Evolutionary conservation across 2,888 invertebrate species (phyloP).

Genomic region (Hyposoter didymator): DNA sequence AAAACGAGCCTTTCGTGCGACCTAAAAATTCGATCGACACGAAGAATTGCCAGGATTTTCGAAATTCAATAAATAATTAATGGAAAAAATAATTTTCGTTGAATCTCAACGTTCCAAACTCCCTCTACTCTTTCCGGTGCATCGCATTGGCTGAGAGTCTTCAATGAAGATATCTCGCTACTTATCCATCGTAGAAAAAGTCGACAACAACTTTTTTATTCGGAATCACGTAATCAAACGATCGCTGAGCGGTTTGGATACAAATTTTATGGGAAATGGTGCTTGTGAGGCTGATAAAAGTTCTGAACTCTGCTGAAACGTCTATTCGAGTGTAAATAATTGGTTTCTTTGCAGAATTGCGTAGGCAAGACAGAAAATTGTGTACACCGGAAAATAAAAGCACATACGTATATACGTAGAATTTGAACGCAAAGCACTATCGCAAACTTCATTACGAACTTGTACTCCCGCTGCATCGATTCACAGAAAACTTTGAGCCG

Average conservation of each 20-base stretch:
- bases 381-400: background rate
- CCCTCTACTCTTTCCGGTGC: background rate
- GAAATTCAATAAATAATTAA: too few relatives aligned
- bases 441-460: slow-evolving; percentile 4
- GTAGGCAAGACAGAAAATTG: background rate
- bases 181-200: background rate
- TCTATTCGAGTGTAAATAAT: background rate
- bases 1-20: too few relatives aligned
- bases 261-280: background rate
- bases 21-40: too few relatives aligned
- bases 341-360: background rate
- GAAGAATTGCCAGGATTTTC: too few relatives aligned
- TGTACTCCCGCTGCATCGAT: slow-evolving; percentile 8
- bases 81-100: too few relatives aligned
- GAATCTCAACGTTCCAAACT: too few relatives aligned
- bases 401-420: background rate
- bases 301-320: background rate
- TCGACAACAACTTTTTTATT: background rate
- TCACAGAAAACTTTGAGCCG: slow-evolving; percentile 68
- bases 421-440: background rate
- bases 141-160: background rate
- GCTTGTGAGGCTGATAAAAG: background rate
- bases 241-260: background rate
- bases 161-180: background rate
- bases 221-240: background rate